Percentiles rank a stretch among this genome's conserved stretches.
Conservation (phyloP, 2,797 vertebrate genomes). For the Todus mexicanus region DNA sequence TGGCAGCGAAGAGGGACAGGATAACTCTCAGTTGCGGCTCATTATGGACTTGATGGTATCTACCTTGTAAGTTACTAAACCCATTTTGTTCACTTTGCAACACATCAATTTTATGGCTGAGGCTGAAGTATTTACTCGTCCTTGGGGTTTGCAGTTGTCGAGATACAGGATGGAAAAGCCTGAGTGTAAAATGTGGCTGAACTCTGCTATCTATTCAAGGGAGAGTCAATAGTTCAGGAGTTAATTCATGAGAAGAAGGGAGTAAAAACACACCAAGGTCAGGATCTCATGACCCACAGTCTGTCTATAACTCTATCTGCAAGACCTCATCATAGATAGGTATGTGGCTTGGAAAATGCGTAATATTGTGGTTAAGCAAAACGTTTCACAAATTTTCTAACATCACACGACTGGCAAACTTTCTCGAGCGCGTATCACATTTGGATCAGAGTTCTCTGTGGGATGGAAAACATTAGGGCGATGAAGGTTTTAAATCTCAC, state of each 20-base stretch:
- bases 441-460: neutral
- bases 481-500: slow-evolving; percentile 23
- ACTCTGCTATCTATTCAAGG: slow-evolving; percentile 25
- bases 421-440: neutral
- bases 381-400: slow-evolving; percentile 35
- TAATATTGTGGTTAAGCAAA: neutral
- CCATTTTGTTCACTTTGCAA: slow-evolving; percentile 47
- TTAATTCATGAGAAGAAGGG: slow-evolving; percentile 63
- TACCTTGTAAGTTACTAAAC: slow-evolving; percentile 25
- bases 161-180: slow-evolving; percentile 14
- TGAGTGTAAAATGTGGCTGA: slow-evolving; percentile 43
- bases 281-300: slow-evolving; percentile 63
- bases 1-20: neutral
- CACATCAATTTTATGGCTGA: slow-evolving; percentile 55
- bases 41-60: slow-evolving; percentile 41
- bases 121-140: slow-evolving; percentile 44
- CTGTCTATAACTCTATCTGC: slow-evolving; percentile 33
- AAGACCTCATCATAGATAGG: slow-evolving; percentile 59
- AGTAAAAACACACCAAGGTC: slow-evolving; percentile 62
- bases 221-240: slow-evolving; percentile 64
- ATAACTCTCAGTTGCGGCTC: slow-evolving; percentile 12
- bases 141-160: slow-evolving; percentile 49
- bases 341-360: slow-evolving; percentile 41
- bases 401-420: slow-evolving; percentile 15
- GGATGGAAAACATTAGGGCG: neutral